phyloP scores from a whole-genome alignment of 2,113 vertebrate species.

The Semnornis frantzii region DNA sequence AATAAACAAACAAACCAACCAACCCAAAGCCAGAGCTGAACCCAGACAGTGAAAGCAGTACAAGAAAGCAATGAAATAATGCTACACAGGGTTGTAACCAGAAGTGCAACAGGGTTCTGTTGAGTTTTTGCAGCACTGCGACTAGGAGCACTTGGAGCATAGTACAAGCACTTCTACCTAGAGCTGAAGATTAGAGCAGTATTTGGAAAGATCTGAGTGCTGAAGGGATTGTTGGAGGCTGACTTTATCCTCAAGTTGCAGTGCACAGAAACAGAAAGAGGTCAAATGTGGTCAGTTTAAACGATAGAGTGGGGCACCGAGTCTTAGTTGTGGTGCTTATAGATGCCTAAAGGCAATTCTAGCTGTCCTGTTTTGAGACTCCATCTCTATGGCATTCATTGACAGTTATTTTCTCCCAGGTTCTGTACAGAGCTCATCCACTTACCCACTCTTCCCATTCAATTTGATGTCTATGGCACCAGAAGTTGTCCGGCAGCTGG shows the following conservation, averaged over 20 bases:
- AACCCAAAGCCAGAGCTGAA: background rate
- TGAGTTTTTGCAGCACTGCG: background rate
- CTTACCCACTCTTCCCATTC: constrained; percentile 46
- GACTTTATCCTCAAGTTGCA: background rate
- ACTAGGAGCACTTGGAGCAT: background rate
- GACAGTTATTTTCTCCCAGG: background rate
- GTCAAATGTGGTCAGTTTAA: background rate
- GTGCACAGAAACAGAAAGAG: background rate
- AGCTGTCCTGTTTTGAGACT: background rate
- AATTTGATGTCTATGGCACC: constrained; percentile 24
- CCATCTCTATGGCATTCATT: background rate
- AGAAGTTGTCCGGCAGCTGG: constrained; percentile 49
- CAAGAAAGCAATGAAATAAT: background rate
- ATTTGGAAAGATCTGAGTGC: background rate
- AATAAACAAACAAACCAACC: background rate
- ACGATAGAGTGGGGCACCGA: background rate
- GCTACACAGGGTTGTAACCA: background rate
- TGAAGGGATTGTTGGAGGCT: background rate
- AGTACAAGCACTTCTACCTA: background rate
- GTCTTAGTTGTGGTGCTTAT: background rate
- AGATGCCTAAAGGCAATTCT: background rate
- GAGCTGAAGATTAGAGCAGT: background rate
- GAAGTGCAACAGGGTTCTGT: background rate
- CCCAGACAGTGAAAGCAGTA: background rate
- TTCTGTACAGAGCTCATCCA: background rate